Evolutionary conservation across 2,888 invertebrate genomes (phyloP), one percentile per base, ranked within the genome.

Genomic region (Brachypalpus laphriformis): DNA sequence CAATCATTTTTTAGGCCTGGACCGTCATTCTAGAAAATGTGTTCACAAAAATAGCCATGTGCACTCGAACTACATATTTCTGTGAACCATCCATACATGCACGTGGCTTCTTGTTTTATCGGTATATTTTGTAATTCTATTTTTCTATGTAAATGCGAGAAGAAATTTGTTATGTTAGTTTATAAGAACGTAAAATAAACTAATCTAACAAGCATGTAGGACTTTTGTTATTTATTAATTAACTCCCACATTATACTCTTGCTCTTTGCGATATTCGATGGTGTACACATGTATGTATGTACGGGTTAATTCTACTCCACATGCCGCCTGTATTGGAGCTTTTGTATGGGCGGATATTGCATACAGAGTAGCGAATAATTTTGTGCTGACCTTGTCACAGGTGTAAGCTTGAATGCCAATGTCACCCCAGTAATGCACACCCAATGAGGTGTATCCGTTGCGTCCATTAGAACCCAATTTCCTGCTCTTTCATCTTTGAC

Each of bases 361-460:
- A 8, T 37, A 37, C 7, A 14, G 9, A 40, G 45, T 7, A 42
- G n/a, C 11, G 11, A 42, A 28, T 22, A 28, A 28, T 18, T 18
- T 56, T 18, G 8, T n/a, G 34, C 6, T 45, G 45, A 74, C 74
- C 61, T 72, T 72, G 72, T 22, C 31, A 28, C 51, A 72, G 72
- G 72, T 42, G 40, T 31, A 11, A 3, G 8, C 6, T 7, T 54
- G 34, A 28, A 72, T 63, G 42, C 16, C 54, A 49, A 40, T 18
- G 75, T 66, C 75, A 66, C 28, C 34, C 51, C 16, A 14, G 51
- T 31, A 40, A 47, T 56, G 71, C 65, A 51, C 65, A 28, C 22
- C 8, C 22, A 37, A 14, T n/a, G 3, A 51, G 40, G 22, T 51
- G 14, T 22, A 22, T 57, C 47, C 16, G 34, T 14, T 72, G 49